Conservation (phyloP, 2,113 vertebrate species). For the Egretta garzetta region DNA sequence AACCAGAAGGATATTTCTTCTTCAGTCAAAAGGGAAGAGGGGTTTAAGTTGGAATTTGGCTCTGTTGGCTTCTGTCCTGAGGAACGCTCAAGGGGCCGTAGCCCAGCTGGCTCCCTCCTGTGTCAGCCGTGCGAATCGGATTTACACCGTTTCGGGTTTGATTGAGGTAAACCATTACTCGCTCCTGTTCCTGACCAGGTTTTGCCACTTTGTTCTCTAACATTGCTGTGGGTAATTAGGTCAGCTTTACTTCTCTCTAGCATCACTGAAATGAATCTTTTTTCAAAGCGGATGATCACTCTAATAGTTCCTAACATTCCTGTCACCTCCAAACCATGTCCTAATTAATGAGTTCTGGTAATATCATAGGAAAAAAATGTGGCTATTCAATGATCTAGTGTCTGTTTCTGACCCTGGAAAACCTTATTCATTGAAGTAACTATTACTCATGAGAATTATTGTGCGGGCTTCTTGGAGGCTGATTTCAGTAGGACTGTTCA, state of each 20-base stretch:
- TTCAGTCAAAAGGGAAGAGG: background rate
- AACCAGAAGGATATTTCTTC: background rate
- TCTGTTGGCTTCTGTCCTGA: background rate
- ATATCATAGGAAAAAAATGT: background rate
- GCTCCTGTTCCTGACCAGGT: background rate
- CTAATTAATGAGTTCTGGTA: constrained; percentile 32
- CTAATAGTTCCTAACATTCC: background rate
- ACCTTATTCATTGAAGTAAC: background rate
- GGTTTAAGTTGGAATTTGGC: background rate
- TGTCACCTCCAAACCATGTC: background rate
- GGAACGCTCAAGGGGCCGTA: background rate
- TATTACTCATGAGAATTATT: background rate
- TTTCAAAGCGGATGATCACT: background rate
- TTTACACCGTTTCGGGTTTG: background rate
- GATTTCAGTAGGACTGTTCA: background rate
- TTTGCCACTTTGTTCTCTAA: background rate
- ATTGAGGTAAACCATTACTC: background rate
- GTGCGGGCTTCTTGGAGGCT: background rate
- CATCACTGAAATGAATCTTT: background rate
- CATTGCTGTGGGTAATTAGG: background rate
- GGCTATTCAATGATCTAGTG: background rate
- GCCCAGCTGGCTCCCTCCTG: background rate
- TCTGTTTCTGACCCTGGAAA: constrained; percentile 27
- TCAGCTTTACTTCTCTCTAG: background rate
- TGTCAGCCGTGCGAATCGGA: background rate